phyloP scores from a whole-genome alignment of 2,113 vertebrate species.

The Gila orcuttii region DNA sequence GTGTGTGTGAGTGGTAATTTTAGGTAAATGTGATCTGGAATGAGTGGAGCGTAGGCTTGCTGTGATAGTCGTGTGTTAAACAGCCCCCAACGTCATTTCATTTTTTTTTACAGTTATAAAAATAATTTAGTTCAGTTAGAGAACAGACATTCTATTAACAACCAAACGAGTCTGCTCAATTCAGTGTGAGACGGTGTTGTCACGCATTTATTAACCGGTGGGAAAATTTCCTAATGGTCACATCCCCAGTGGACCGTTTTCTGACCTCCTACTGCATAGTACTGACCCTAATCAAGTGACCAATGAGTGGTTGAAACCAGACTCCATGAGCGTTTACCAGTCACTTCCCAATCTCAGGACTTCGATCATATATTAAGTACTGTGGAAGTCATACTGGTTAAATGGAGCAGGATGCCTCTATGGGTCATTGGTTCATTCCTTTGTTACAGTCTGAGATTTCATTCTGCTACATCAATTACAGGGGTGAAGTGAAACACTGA shows the following conservation, averaged over 20 bases:
- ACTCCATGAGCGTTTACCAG: not conserved
- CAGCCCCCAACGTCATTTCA: too few species aligned
- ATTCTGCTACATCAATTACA: constrained; percentile 1
- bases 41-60: not conserved
- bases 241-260: not conserved
- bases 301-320: constrained; percentile 10
- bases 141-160: too few species aligned
- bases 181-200: too few species aligned
- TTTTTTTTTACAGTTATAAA: too few species aligned
- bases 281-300: not conserved
- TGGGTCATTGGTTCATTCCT: constrained; percentile 1
- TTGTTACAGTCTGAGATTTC: not conserved
- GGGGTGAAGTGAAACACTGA: not conserved
- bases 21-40: constrained; percentile 36
- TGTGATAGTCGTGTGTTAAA: too few species aligned
- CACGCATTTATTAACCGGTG: too few species aligned
- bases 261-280: constrained; percentile 14
- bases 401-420: constrained; percentile 18
- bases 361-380: not conserved
- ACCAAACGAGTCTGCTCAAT: too few species aligned
- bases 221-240: too few species aligned
- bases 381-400: constrained; percentile 3
- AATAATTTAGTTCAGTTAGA: too few species aligned
- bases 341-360: constrained; percentile 23
- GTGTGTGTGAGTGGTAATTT: constrained; percentile 33